phyloP scores from a whole-genome alignment of 2,113 vertebrate genomes.

The Aegotheles bennettii region DNA sequence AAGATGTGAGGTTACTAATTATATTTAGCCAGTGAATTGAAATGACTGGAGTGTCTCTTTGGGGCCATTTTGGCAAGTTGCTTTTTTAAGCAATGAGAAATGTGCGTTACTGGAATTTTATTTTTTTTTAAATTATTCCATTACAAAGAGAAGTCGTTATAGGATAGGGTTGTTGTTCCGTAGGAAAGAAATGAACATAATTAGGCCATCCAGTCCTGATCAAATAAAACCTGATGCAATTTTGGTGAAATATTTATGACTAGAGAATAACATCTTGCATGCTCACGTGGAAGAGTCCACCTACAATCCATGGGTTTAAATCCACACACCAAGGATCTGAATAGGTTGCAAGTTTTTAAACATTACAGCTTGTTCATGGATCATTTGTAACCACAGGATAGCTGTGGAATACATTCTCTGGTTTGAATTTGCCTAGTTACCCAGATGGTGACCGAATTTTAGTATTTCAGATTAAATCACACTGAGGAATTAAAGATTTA shows the following conservation, averaged over 20 bases:
- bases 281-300: neutral
- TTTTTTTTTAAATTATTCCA: neutral
- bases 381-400: neutral
- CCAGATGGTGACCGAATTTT: neutral
- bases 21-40: neutral
- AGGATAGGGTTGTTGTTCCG: neutral
- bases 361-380: neutral
- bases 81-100: neutral
- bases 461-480: neutral
- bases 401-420: rapidly evolving
- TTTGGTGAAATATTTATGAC: neutral
- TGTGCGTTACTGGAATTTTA: neutral
- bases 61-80: neutral
- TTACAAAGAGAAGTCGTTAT: neutral
- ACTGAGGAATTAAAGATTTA: neutral
- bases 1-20: neutral
- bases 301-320: rapidly evolving
- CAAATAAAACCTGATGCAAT: neutral
- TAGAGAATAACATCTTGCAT: neutral
- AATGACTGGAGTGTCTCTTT: neutral
- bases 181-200: neutral
- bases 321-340: neutral
- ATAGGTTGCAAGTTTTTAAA: neutral
- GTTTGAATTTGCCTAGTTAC: neutral
- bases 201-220: neutral